Base-by-base conservation (phyloP, 2,888 invertebrate genomes). In the Encarsia formosa region DNA sequence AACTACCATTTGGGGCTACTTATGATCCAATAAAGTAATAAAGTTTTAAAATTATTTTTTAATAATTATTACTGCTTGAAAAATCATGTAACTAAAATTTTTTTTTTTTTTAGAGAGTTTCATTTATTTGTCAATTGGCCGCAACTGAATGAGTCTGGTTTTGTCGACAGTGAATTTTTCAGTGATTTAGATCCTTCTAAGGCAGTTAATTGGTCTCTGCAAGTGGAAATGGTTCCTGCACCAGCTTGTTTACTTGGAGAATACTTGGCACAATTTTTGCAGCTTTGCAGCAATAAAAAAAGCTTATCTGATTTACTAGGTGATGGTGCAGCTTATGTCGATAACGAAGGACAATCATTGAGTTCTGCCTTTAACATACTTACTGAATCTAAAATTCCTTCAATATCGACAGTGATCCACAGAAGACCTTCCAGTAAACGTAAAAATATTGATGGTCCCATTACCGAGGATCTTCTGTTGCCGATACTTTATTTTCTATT, bases 121-220 rank as follows among this genome's bases (percentile, higher is more conserved):
- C 77, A 84, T 56, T 73, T 94, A 15, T 86, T 87, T 68, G 85
- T 90, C 37, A 88, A 87, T 20, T 97, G 96, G 96, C 88, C 88
- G 1, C 82, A 85, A 67, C 79, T 95, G 59, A 82, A 87, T 2
- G 95, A 94, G 71, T 86, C 88, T 70, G 82, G 89, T 52, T 85
- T 93, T 22, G 84, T 92, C 2, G 97, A 98, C 69, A 90, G 88
- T 57, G 88, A 90, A 61, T 84, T 84, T 58, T 91, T 89, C 73
- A 86, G 90, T 18, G 93, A 95, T 72, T 86, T 97, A 64, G 87
- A 94, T 69, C 92, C 96, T 2, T 72, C 82, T 39, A 79, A 82
- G 80, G 81, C 94, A 65, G 89, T 89, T 0, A 80, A 83, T 50
- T 95, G 94, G 94, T 83, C 83, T 1, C 76, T 85, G 13, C 81